Percentiles rank a stretch among this genome's conserved stretches.
Evolutionary conservation across 2,797 vertebrate species (phyloP).

Genomic region (Phoebastria nigripes): DNA sequence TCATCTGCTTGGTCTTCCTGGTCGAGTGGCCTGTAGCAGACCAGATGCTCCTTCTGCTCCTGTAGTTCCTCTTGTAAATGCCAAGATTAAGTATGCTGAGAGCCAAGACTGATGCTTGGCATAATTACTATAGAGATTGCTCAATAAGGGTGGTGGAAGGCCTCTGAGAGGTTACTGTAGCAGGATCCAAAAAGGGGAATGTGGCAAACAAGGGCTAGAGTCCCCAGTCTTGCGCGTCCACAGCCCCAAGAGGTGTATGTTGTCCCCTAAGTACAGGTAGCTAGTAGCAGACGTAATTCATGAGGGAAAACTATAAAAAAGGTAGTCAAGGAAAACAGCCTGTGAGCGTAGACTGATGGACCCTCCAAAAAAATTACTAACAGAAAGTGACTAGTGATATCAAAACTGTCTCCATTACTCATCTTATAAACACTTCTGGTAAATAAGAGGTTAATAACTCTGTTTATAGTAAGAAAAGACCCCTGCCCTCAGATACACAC

Average conservation of each 20-base stretch:
- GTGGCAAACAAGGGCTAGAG: background rate
- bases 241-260: background rate
- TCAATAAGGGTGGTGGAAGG: background rate
- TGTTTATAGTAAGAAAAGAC: conserved; percentile 63
- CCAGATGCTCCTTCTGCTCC: background rate
- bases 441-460: conserved; percentile 79
- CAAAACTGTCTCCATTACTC: background rate
- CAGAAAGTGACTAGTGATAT: background rate
- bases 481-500: conserved; percentile 71
- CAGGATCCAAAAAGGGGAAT: background rate
- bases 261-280: background rate
- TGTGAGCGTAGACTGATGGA: background rate
- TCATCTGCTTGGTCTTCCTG: too few species aligned
- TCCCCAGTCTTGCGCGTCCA: background rate
- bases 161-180: background rate
- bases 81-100: background rate
- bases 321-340: background rate
- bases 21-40: too few species aligned
- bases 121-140: background rate
- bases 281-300: background rate
- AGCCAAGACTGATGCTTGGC: background rate
- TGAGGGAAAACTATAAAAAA: background rate
- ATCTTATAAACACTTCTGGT: conserved; percentile 46
- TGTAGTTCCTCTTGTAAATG: background rate
- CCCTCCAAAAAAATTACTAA: background rate